A percentile compares a stretch with the other conserved stretches of the same genome.
Conservation (phyloP, 2,113 vertebrate genomes). For the Astur gentilis region DNA sequence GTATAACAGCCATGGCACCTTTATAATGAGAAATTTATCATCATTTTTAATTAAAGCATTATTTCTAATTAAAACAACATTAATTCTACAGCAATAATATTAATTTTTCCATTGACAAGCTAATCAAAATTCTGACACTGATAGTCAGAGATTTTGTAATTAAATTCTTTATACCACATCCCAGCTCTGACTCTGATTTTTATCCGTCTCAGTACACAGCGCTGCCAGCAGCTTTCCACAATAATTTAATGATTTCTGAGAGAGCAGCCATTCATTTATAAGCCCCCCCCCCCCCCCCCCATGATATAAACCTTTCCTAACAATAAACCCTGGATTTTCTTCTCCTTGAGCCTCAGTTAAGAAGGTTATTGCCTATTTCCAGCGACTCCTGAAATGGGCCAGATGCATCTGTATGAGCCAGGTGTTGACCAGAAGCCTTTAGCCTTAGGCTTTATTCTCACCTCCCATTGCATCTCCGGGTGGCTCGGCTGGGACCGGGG, state of each 20-base stretch:
- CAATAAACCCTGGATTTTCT: neutral
- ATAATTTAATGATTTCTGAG: neutral
- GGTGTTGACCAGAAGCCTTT: neutral
- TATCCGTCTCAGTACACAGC: neutral
- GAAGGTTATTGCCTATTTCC: neutral
- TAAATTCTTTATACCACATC: neutral
- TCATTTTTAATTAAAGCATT: neutral
- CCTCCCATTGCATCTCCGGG: accelerated
- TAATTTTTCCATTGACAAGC: neutral
- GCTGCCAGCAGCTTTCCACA: neutral
- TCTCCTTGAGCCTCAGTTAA: neutral
- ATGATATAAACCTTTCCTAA: neutral
- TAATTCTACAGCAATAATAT: neutral
- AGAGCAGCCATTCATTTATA: neutral
- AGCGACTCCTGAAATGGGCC: neutral
- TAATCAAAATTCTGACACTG: neutral
- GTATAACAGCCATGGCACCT: neutral
- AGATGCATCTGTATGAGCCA: neutral
- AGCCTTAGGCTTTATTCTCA: neutral
- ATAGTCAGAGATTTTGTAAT: neutral
- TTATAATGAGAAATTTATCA: neutral
- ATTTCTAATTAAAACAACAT: neutral
- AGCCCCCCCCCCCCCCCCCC: neutral
- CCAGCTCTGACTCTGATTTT: neutral
- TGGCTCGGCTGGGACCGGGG: too few species aligned